phyloP scores from a whole-genome alignment of 1,140 invertebrate species.

The Calephelis nemesis region DNA sequence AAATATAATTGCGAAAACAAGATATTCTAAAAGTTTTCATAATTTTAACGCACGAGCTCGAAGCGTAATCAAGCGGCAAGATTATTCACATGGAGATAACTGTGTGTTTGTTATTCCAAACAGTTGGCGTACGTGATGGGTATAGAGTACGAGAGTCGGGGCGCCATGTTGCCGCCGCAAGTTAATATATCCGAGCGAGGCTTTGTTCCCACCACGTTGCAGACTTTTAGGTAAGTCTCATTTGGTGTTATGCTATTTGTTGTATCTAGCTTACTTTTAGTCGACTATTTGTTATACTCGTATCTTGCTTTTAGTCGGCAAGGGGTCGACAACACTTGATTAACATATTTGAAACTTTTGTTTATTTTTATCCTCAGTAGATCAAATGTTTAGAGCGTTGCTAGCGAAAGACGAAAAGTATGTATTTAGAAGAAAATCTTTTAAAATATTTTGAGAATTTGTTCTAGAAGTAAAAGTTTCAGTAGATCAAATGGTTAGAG shows the following conservation, averaged over 20 bases:
- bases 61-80: slow-evolving; percentile 17
- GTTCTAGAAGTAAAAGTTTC: no score
- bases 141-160: slow-evolving; percentile 86
- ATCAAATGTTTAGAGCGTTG: no score
- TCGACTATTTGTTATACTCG: no score
- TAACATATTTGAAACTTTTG: no score
- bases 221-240: slow-evolving; percentile 83
- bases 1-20: background rate
- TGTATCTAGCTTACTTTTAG: background rate
- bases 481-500: no score
- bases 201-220: slow-evolving; percentile 85
- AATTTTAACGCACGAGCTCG: slow-evolving; percentile 5
- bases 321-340: no score
- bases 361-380: no score
- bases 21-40: background rate
- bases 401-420: no score
- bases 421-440: no score
- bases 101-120: slow-evolving; percentile 39
- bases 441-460: no score
- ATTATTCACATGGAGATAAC: slow-evolving; percentile 23
- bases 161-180: slow-evolving; percentile 86
- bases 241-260: slow-evolving; percentile 8
- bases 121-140: slow-evolving; percentile 89
- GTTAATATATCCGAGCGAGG: slow-evolving; percentile 90
- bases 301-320: no score